Percentiles rank a stretch among this genome's conserved stretches.
Conservation (phyloP, 92 coral and sea anemone genomes). For the Parazoanthus swiftii region DNA sequence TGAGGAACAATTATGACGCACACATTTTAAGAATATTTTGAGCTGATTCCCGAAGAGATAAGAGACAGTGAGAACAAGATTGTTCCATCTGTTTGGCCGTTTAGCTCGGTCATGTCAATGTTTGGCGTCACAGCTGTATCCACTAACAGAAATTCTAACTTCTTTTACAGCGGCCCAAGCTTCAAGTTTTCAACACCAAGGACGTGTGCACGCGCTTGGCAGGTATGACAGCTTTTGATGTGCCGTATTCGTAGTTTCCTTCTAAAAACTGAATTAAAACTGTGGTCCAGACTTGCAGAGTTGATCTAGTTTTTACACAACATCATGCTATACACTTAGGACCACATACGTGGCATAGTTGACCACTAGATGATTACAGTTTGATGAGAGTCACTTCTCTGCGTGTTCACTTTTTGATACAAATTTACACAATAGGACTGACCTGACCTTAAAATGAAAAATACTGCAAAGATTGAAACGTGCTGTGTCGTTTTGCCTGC, state of each 20-base stretch:
- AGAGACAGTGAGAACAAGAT: too few relatives aligned
- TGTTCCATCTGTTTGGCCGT: not conserved
- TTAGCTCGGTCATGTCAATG: not conserved
- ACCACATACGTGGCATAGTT: not conserved
- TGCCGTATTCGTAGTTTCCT: not conserved
- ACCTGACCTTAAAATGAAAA: not conserved
- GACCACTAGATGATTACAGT: not conserved
- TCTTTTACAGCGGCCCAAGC: slow-evolving; percentile 21
- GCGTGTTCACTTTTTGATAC: not conserved
- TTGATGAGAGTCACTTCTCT: not conserved
- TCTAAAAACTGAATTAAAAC: not conserved
- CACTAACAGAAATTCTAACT: not conserved
- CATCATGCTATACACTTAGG: too few relatives aligned
- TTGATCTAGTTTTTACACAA: too few relatives aligned
- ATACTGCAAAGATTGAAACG: not conserved
- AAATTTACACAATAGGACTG: not conserved
- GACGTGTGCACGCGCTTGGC: slow-evolving; percentile 42
- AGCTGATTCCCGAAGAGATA: too few relatives aligned
- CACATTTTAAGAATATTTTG: too few relatives aligned
- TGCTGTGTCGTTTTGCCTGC: not conserved
- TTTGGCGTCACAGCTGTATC: not conserved
- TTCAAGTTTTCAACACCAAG: slow-evolving; percentile 23
- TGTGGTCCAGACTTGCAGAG: not conserved
- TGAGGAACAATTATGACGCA: too few relatives aligned
- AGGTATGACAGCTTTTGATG: not conserved